Conservation (phyloP, 1,140 invertebrate genomes). For the Physella acuta region DNA sequence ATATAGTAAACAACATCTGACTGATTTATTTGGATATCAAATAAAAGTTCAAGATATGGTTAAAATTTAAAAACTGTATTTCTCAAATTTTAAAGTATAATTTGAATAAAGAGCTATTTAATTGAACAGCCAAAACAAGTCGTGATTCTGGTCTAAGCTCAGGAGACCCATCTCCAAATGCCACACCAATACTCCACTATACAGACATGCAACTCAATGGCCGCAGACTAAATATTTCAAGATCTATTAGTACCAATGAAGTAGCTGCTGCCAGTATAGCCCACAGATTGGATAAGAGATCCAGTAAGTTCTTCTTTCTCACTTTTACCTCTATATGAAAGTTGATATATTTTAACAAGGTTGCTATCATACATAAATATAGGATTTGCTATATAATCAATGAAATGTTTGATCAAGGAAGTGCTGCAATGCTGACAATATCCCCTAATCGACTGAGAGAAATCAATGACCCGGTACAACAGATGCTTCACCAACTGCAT, state of each 20-base stretch:
- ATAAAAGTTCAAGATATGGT: no score
- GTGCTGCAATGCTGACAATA: constrained; percentile 55
- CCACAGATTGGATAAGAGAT: constrained; percentile 36
- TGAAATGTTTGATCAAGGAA: no score
- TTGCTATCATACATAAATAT: no score
- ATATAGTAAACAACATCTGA: neutral
- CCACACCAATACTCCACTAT: no score
- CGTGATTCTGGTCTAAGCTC: constrained; percentile 57
- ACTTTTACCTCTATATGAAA: no score
- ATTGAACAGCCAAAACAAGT: constrained; percentile 46
- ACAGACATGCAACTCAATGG: constrained; percentile 7
- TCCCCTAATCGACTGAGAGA: constrained; percentile 55
- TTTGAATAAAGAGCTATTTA: neutral
- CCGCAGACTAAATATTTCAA: neutral
- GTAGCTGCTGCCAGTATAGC: neutral
- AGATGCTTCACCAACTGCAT: constrained; percentile 58
- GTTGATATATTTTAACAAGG: no score
- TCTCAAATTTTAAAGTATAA: no score
- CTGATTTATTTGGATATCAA: neutral
- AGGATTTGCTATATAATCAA: no score
- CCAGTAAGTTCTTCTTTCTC: constrained; percentile 36
- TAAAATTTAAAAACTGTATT: no score
- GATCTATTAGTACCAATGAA: constrained; percentile 14
- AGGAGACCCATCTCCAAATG: constrained; percentile 53
- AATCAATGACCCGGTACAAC: constrained; percentile 58